These are phyloP conservation scores for Busseola fusca DNA, from an alignment of 2,888 invertebrate species.

Conservation along the genomic window DNA sequence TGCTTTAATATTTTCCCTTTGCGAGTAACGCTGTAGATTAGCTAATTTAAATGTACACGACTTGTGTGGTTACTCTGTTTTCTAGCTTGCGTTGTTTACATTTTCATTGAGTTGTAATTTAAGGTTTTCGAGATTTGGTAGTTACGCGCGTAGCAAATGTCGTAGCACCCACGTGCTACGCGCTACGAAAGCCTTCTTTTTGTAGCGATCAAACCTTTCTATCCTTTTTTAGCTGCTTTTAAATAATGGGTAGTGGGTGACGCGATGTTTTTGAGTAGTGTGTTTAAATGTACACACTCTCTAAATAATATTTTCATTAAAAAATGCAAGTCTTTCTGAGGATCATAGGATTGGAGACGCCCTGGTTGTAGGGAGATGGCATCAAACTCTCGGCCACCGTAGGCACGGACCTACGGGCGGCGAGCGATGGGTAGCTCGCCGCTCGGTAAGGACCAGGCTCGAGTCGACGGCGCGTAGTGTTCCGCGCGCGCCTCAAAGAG, in stretches of 20 bases:
- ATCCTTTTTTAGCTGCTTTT: background rate
- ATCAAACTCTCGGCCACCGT: too few species aligned
- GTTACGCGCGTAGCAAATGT: background rate
- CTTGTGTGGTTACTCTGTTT: slow-evolving; percentile 57
- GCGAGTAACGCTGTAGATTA: slow-evolving; percentile 68
- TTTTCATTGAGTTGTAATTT: background rate
- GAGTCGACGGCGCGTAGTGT: too few species aligned
- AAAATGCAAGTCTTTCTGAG: background rate
- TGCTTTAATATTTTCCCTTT: slow-evolving; percentile 73
- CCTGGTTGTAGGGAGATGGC: too few species aligned
- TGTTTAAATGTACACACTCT: background rate
- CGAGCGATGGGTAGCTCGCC: too few species aligned
- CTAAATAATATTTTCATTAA: too few species aligned
- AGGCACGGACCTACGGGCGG: too few species aligned
- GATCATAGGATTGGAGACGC: too few species aligned
- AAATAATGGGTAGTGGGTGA: background rate
- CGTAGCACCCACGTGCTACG: slow-evolving; percentile 1
- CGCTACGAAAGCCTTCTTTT: slow-evolving; percentile 3
- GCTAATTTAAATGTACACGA: slow-evolving; percentile 69
- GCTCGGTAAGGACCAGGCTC: too few species aligned
- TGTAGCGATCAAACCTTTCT: background rate
- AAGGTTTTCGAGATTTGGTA: background rate
- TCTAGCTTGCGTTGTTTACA: slow-evolving; percentile 7
- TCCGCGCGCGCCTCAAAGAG: too few species aligned
- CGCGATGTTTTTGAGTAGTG: background rate